A percentile compares a stretch with the other conserved stretches of the same genome.
phyloP scores from a whole-genome alignment of 2,797 vertebrate species.

The Micrastur ruficollis region DNA sequence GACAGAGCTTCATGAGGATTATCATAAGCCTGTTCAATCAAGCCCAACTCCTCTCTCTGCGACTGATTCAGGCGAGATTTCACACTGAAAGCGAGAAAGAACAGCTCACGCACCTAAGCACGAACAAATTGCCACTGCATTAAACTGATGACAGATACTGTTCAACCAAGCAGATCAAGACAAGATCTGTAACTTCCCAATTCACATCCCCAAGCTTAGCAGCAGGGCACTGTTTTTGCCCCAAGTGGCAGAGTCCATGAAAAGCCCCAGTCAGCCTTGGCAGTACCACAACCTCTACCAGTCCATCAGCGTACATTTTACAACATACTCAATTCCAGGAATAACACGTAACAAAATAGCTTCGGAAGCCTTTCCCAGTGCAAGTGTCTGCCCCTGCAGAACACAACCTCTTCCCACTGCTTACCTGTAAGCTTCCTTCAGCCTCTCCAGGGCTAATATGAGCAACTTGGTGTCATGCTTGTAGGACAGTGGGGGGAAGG shows the following conservation, averaged over 20 bases:
- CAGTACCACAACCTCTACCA: background rate
- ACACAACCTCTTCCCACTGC: background rate
- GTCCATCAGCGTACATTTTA: background rate
- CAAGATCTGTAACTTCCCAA: background rate
- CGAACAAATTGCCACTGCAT: background rate
- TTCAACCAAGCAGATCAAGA: background rate
- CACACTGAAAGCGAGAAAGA: constrained; percentile 79
- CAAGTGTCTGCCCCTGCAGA: background rate
- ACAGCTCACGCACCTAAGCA: background rate
- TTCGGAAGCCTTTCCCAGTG: background rate
- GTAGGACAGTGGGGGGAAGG: constrained; percentile 96
- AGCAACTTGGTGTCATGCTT: constrained; percentile 99
- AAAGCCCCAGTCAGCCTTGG: background rate
- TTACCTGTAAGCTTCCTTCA: constrained; percentile 99
- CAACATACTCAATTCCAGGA: fast-evolving
- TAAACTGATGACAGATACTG: background rate
- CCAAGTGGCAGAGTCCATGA: background rate
- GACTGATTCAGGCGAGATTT: constrained; percentile 98
- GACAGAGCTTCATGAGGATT: constrained; percentile 98
- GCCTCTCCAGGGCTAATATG: constrained; percentile 94
- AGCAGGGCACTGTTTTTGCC: fast-evolving
- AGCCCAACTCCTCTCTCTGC: constrained; percentile 94
- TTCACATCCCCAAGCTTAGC: background rate
- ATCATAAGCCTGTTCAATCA: constrained; percentile 98
- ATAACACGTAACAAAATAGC: background rate